Base-by-base conservation (phyloP, 1,140 invertebrate species). In the Argopecten irradians region DNA sequence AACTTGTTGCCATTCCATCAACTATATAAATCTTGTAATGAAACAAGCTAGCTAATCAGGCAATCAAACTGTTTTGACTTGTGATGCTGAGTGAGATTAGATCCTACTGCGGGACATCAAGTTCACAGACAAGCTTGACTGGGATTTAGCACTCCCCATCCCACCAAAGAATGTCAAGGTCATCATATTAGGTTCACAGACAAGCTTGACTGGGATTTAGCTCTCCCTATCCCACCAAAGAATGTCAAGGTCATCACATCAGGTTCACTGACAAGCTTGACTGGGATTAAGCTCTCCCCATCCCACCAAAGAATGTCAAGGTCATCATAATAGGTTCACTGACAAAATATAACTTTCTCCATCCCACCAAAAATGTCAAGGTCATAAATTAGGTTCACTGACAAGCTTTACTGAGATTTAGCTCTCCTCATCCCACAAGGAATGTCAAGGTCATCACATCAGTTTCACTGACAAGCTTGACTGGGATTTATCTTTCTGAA, bases 101-200 rank as follows among this genome's bases (percentile, higher is more conserved):
- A n/a, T 71, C 55, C 8, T 28, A 16, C n/a, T 8, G 55, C 28
- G 55, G 22, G 55, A 71, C 55, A 71, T 28, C 55, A 71, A n/a
- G 55, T 22, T 71, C 11, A 71, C 22, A 71, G 55, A 16, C 55
- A 71, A 28, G 55, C 55, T 71, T 71, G 55, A 28, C 55, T 71
- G 14, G 55, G 43, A 46, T 46, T 28, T 71, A 71, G n/a, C 55
- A 8, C n/a, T 28, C 11, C n/a, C 22, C 55, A 71, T 71, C 55
- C 55, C 55, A 71, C 55, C 55, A 71, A 28, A n/a, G n/a, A 28
- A 71, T 71, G n/a, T 71, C 55, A 71, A 71, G 55, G 55, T 71
- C 55, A 71, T n/a, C n/a, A n/a, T n/a, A n/a, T n/a, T n/a, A n/a
- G 55, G 55, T 22, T 71, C 11, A 71, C 22, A 71, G 55, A 16